Percentiles rank a stretch among this genome's conserved stretches.
phyloP scores from a whole-genome alignment of 2,797 vertebrate species.

The Cyclura pinguis region DNA sequence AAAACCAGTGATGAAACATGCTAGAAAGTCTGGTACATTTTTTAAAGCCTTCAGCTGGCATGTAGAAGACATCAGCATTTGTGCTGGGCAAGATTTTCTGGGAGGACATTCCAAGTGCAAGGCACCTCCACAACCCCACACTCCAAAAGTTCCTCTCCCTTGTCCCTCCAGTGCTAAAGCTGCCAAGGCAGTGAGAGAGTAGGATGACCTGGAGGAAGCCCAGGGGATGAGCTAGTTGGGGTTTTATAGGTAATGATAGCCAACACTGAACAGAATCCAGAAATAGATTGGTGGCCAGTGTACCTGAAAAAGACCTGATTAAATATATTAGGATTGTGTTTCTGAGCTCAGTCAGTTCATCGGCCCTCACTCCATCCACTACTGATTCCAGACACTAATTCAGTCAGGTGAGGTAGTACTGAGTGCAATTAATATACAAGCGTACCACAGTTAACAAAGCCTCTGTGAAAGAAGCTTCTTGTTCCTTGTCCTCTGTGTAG shows the following conservation, averaged over 20 bases:
- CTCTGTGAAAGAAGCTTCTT: too few species aligned
- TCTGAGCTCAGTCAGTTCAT: neutral
- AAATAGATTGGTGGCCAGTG: neutral
- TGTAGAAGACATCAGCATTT: neutral
- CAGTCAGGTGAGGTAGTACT: too few species aligned
- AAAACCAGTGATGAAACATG: neutral
- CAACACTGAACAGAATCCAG: neutral
- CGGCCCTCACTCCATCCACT: too few species aligned
- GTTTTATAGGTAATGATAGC: neutral
- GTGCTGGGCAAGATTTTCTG: neutral
- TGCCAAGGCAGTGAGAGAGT: too few species aligned
- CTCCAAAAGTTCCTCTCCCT: neutral
- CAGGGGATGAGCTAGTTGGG: neutral
- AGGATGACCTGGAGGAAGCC: neutral
- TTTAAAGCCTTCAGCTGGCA: neutral
- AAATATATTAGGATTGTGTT: neutral
- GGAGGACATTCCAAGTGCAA: neutral
- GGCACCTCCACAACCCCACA: neutral
- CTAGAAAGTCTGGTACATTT: neutral
- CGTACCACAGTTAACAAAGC: too few species aligned
- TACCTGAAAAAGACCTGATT: neutral
- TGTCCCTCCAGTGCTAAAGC: neutral
- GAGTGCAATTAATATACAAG: too few species aligned
- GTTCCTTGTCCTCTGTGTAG: too few species aligned
- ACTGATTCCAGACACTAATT: neutral